Conservation (phyloP, 2,888 invertebrate genomes). For the Andrena bicolor region DNA sequence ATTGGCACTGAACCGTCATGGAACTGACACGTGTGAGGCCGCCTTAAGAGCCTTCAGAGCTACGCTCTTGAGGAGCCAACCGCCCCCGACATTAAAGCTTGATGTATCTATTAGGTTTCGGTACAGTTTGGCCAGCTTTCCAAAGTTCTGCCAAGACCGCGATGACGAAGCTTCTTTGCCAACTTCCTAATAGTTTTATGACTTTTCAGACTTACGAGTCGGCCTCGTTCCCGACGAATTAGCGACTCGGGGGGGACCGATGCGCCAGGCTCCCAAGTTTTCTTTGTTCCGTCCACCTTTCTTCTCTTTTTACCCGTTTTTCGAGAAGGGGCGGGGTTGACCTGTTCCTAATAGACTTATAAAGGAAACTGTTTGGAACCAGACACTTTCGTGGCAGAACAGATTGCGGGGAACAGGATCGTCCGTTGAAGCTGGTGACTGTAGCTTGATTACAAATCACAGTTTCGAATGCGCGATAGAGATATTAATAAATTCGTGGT, state of each 20-base stretch:
- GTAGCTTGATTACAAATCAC: no score
- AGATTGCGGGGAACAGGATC: slow-evolving; percentile 10
- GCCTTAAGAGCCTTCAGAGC: not conserved
- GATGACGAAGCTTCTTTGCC: slow-evolving; percentile 50
- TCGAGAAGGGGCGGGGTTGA: not conserved
- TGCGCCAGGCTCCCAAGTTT: slow-evolving; percentile 44
- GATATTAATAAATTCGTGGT: no score
- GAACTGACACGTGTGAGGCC: no score
- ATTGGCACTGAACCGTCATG: no score
- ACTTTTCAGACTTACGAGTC: slow-evolving; percentile 59
- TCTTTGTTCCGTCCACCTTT: slow-evolving; percentile 19
- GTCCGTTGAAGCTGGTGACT: not conserved
- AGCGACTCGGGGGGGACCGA: slow-evolving; percentile 39
- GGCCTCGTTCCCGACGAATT: slow-evolving; percentile 59
- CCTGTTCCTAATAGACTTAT: slow-evolving; percentile 28
- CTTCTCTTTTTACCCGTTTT: not conserved
- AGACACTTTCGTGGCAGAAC: not conserved
- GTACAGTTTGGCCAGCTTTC: slow-evolving; percentile 46
- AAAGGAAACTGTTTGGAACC: slow-evolving; percentile 13
- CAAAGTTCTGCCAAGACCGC: slow-evolving; percentile 44
- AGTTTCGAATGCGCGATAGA: no score
- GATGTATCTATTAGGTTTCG: slow-evolving; percentile 65
- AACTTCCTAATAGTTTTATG: slow-evolving; percentile 72
- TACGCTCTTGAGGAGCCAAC: not conserved
- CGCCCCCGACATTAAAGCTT: slow-evolving; percentile 50